Conservation (phyloP, 2,888 invertebrate genomes). For the Urechis unicinctus region DNA sequence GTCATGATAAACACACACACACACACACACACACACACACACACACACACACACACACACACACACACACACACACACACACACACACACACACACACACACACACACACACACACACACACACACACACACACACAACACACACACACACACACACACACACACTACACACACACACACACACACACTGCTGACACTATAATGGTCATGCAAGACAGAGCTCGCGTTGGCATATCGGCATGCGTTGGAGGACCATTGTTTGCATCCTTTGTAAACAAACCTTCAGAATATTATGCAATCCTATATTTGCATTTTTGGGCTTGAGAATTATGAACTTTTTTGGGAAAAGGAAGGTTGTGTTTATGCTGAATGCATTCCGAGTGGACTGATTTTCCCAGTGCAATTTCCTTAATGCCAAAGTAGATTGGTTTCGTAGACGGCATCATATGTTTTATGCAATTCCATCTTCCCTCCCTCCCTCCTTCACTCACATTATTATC, state of each 20-base stretch:
- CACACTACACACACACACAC: not conserved
- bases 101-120: not conserved
- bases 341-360: no score
- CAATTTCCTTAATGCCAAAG: no score
- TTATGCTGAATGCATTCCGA: no score
- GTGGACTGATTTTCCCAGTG: no score
- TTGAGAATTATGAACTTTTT: no score
- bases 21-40: not conserved
- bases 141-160: not conserved
- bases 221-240: conserved; percentile 63
- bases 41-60: not conserved
- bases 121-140: not conserved
- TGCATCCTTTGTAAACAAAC: conserved; percentile 53
- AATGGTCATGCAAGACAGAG: conserved; percentile 60
- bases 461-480: no score
- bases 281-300: no score
- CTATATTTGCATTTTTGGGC: no score
- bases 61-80: not conserved
- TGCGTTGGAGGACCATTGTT: conserved; percentile 66
- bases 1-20: conserved; percentile 2
- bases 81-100: not conserved
- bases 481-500: no score
- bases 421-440: no score
- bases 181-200: conserved; percentile 55
- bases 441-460: no score